A percentile compares a stretch with the other conserved stretches of the same genome.
Evolutionary conservation across 2,113 vertebrate species (phyloP).

Genomic region (Vulpes vulpes): DNA sequence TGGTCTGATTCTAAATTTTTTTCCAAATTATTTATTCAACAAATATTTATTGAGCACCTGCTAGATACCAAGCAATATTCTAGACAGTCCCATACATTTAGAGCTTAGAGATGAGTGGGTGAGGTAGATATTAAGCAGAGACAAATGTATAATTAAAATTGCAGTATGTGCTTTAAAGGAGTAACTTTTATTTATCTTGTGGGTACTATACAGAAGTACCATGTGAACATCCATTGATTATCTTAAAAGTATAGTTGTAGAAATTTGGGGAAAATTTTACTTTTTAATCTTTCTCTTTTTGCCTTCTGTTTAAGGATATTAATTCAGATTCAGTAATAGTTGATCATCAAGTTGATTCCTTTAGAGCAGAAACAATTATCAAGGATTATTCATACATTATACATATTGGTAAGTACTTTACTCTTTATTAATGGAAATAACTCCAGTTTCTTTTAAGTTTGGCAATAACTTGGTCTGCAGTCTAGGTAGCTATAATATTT

Average conservation of each 20-base stretch:
- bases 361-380: slow-evolving; percentile 92
- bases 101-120: not conserved
- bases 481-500: not conserved
- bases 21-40: not conserved
- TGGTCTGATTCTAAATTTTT: not conserved
- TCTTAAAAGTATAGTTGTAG: not conserved
- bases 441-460: not conserved
- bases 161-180: not conserved
- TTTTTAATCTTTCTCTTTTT: slow-evolving; percentile 42
- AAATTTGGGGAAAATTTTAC: not conserved
- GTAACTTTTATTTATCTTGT: not conserved
- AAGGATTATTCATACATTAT: slow-evolving; percentile 93
- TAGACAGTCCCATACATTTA: not conserved
- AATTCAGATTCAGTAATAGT: slow-evolving; percentile 89
- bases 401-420: slow-evolving; percentile 91
- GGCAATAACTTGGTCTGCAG: not conserved
- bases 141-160: not conserved
- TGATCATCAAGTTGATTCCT: slow-evolving; percentile 88
- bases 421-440: slow-evolving; percentile 59
- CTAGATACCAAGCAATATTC: not conserved
- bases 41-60: not conserved
- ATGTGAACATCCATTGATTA: not conserved
- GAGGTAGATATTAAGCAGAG: not conserved
- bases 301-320: slow-evolving; percentile 85
- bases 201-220: not conserved